Evolutionary conservation across 2,113 vertebrate genomes (phyloP), one percentile per base, ranked within the genome.

Genomic region (Salvelinus sp.): DNA sequence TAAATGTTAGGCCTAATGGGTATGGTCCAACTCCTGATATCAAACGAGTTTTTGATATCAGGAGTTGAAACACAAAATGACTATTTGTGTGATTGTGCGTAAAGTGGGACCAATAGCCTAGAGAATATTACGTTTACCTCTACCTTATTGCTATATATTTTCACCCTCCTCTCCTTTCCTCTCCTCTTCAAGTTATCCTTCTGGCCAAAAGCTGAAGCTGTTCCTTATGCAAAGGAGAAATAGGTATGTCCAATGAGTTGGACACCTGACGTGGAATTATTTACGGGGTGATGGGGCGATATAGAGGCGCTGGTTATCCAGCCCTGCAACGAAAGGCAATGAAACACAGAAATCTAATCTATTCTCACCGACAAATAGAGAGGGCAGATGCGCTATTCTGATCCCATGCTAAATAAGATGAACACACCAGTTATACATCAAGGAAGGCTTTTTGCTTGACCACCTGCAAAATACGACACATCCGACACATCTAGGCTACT

Each of bases 361-460:
- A 86, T 74, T n/a, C 72, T 85, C 70, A 70, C 83, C 81, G 88
- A 89, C 84, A 78, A 66, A 76, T 79, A 23, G n/a, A 85, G 88
- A 73, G 82, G 89, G 81, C 90, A 92, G 90, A 92, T 89, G 89
- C 75, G 82, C 83, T 86, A 80, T 85, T 86, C 85, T 82, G 66
- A 76, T 82, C 85, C 85, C 62, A 67, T 66, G 60, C 87, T 90
- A 91, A 92, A 92, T 80, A 88, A 90, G 89, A 90, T 84, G 76
- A 89, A 91, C 79, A 87, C 82, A 82, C 66, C 60, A 68, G 80
- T 87, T 89, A 88, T 81, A 76, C 82, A 77, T 76, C 81, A 73
- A 76, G 47, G 76, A 74, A 76, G 82, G 74, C 72, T 83, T 27
- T 84, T 82, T 76, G 80, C 79, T 78, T 13, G 78, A 50, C 69